These are phyloP conservation scores for Borostomias antarcticus DNA, from an alignment of 2,797 vertebrate species.

Conservation along the genomic window DNA sequence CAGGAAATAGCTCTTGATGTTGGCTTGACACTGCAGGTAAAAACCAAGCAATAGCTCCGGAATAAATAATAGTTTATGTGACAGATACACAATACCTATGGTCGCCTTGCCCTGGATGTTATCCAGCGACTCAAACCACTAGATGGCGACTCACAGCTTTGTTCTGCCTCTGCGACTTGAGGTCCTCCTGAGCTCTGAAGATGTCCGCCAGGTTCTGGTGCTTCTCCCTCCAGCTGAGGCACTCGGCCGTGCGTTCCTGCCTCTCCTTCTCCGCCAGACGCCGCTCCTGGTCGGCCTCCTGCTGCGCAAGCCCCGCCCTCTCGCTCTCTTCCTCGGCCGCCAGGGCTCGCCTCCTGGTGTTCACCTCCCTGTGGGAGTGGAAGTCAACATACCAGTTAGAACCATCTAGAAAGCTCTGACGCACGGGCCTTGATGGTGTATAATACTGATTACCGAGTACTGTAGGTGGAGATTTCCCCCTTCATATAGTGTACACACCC, in stretches of 20 bases:
- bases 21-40: slow-evolving; percentile 73
- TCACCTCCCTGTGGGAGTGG: slow-evolving; percentile 60
- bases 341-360: slow-evolving; percentile 52
- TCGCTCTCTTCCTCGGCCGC: slow-evolving; percentile 65
- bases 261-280: slow-evolving; percentile 61
- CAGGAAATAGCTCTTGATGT: slow-evolving; percentile 79
- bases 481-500: too few relatives aligned
- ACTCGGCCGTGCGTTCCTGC: slow-evolving; percentile 67
- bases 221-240: slow-evolving; percentile 71
- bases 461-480: too few relatives aligned
- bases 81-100: too few relatives aligned
- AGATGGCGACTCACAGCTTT: slow-evolving; percentile 64
- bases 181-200: slow-evolving; percentile 65
- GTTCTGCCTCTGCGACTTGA: slow-evolving; percentile 70
- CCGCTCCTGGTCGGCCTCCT: slow-evolving; percentile 67
- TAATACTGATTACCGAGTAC: too few relatives aligned
- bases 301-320: slow-evolving; percentile 54
- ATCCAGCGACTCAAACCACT: too few relatives aligned
- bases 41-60: too few relatives aligned
- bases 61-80: not conserved
- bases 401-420: not conserved
- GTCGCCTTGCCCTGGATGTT: too few relatives aligned
- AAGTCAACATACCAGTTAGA: not conserved
- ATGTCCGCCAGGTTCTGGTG: slow-evolving; percentile 57
- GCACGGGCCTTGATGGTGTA: not conserved